phyloP scores from a whole-genome alignment of 2,113 vertebrate species.

The Phaetusa simplex region DNA sequence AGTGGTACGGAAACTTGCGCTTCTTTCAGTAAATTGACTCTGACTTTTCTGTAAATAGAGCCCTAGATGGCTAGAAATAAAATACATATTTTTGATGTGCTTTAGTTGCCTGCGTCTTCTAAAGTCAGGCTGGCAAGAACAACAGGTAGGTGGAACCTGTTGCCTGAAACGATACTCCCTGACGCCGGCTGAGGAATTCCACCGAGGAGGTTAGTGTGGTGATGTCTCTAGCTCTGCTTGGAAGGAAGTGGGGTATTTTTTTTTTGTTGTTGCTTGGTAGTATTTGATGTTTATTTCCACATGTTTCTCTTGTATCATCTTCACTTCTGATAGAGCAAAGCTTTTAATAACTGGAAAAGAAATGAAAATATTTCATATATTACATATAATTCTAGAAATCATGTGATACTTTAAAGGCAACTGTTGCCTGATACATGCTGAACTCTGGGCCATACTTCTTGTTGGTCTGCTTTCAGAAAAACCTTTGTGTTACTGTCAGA shows the following conservation, averaged over 20 bases:
- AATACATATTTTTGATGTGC: rapidly evolving
- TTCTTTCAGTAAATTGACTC: neutral
- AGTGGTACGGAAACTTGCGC: neutral
- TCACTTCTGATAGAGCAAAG: neutral
- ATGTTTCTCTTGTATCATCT: neutral
- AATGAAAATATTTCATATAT: neutral
- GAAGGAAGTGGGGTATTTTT: slow-evolving; percentile 17
- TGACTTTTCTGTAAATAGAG: neutral
- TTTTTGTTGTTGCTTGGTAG: slow-evolving; percentile 34
- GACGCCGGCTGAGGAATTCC: neutral
- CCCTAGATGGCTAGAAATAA: neutral
- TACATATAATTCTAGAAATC: neutral
- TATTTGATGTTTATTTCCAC: slow-evolving; percentile 37
- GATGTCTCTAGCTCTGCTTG: neutral
- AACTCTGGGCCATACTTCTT: neutral
- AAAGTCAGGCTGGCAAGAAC: neutral
- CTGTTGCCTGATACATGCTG: neutral
- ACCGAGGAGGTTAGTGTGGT: neutral
- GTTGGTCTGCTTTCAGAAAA: neutral
- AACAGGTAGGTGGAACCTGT: neutral
- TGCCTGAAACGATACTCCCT: neutral
- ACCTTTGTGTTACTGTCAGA: neutral
- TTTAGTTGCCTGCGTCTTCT: neutral
- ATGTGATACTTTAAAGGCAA: neutral
- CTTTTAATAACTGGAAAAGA: neutral